These are phyloP conservation scores for Ganaspis sp. DNA, from an alignment of 1,140 invertebrate genomes.

Conservation along the genomic window DNA sequence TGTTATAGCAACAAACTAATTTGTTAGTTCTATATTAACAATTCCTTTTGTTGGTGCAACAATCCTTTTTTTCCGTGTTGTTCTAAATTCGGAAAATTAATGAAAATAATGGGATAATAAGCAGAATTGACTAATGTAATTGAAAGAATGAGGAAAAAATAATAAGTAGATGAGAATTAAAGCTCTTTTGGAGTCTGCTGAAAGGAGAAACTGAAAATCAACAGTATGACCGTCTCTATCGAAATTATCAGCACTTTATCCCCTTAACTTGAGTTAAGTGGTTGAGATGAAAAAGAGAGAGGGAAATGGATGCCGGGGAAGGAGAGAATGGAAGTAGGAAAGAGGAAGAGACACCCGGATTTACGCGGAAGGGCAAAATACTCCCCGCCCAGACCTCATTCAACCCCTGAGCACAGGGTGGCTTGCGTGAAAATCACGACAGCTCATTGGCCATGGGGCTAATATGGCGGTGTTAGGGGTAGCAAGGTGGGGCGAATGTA, in stretches of 20 bases:
- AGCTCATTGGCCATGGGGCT: conserved; percentile 71
- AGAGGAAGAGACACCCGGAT: conserved; percentile 52
- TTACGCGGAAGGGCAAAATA: conserved; percentile 71
- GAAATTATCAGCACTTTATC: conserved; percentile 29
- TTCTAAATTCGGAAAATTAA: too few relatives aligned
- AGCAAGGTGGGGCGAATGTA: conserved; percentile 63
- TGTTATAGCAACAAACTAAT: too few relatives aligned
- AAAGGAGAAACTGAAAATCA: conserved; percentile 31
- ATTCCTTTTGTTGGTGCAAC: too few relatives aligned
- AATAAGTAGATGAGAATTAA: not conserved
- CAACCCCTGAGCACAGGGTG: conserved; percentile 68
- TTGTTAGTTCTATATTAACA: too few relatives aligned
- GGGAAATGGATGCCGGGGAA: conserved; percentile 48
- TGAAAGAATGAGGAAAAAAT: not conserved
- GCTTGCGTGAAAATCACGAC: conserved; percentile 69
- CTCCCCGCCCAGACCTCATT: conserved; percentile 75
- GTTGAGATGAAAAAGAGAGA: conserved; percentile 52
- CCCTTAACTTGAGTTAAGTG: conserved; percentile 30
- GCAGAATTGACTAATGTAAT: too few relatives aligned
- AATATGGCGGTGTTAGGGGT: conserved; percentile 75
- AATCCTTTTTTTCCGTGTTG: too few relatives aligned
- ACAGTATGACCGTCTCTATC: conserved; percentile 27
- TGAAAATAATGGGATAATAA: too few relatives aligned
- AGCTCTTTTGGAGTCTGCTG: not conserved
- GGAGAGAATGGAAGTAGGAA: conserved; percentile 48